Evolutionary conservation across 1,140 invertebrate species (phyloP).

Genomic region (Sitodiplosis mosellana): DNA sequence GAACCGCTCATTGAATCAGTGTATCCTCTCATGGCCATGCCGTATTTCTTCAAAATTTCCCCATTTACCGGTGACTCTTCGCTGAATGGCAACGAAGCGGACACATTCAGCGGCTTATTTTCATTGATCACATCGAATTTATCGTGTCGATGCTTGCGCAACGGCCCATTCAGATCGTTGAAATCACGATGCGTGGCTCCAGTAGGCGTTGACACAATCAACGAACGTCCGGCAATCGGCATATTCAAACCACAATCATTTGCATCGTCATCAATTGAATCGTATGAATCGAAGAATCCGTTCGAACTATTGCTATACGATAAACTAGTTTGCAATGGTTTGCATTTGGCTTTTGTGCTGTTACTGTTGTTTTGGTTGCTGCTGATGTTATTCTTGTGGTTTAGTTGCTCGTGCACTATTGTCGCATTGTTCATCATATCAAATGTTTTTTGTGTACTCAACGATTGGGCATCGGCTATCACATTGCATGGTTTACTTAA

Average conservation of each 20-base stretch:
- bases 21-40: constrained; percentile 5
- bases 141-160: too few species aligned
- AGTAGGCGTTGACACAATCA: constrained; percentile 2
- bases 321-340: neutral
- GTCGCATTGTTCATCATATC: too few species aligned
- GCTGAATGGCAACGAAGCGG: neutral
- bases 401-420: neutral
- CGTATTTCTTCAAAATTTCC: constrained; percentile 6
- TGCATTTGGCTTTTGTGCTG: constrained; percentile 1
- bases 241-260: neutral
- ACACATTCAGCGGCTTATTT: too few species aligned
- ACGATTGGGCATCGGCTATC: too few species aligned
- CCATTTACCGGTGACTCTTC: constrained; percentile 6
- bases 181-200: constrained; percentile 7
- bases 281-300: constrained; percentile 7
- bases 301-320: neutral
- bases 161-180: neutral
- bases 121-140: too few species aligned
- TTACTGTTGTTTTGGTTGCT: neutral
- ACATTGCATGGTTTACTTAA: neutral
- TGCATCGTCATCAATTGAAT: constrained; percentile 9
- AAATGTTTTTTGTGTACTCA: too few species aligned
- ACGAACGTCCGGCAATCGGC: neutral
- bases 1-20: constrained; percentile 35
- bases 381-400: neutral